These are phyloP conservation scores for Aplysina aerophoba DNA, from an alignment of 37 sponge, comb jelly and placozoan genomes.

Conservation along the genomic window DNA sequence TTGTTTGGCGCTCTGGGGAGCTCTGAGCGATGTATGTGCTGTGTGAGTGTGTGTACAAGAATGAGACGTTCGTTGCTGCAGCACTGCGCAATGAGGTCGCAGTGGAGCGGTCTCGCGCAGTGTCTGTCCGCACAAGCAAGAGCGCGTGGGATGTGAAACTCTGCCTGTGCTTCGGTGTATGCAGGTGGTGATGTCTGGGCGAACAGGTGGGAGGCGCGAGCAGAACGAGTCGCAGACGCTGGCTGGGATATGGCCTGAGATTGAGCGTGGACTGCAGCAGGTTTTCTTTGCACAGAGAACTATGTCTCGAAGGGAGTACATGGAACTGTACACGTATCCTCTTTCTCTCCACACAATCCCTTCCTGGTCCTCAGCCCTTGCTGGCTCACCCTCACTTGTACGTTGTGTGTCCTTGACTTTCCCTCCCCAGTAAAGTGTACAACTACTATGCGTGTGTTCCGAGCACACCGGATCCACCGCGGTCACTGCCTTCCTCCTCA, in stretches of 20 bases:
- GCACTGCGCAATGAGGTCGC: too few relatives aligned
- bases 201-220: neutral
- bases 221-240: constrained; percentile 14
- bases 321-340: constrained; percentile 98
- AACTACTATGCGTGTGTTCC: constrained; percentile 96
- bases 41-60: too few relatives aligned
- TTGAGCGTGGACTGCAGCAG: constrained; percentile 16
- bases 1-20: too few relatives aligned
- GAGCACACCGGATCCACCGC: constrained; percentile 43
- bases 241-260: constrained; percentile 28
- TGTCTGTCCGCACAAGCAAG: too few relatives aligned
- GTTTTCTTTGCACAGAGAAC: constrained; percentile 16
- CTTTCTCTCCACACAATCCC: neutral
- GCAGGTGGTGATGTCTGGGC: too few relatives aligned
- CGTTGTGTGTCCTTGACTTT: too few relatives aligned
- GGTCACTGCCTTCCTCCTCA: constrained; percentile 10
- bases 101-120: too few relatives aligned
- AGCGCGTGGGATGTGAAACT: too few relatives aligned
- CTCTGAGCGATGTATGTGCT: too few relatives aligned
- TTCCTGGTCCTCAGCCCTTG: neutral
- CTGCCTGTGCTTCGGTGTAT: too few relatives aligned
- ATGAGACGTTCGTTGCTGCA: too few relatives aligned
- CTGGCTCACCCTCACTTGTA: neutral
- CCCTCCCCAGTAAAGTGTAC: constrained; percentile 89
- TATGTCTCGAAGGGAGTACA: constrained; percentile 92